These are phyloP conservation scores for Echinometra lucunter DNA, from an alignment of 53 echinoderm and acorn worm species.

Conservation along the genomic window DNA sequence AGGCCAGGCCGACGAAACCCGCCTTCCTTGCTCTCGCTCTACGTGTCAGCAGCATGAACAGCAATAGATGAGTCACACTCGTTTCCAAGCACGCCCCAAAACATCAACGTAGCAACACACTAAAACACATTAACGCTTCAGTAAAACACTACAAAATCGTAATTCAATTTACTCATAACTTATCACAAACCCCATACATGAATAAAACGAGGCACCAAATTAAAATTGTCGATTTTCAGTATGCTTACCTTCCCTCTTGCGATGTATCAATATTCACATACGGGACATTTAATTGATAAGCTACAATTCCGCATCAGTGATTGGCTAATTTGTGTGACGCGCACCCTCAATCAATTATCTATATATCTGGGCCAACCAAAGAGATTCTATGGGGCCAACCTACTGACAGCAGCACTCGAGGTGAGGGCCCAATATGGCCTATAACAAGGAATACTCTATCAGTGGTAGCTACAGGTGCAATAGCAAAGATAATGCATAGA, in stretches of 20 bases:
- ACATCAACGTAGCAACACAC: slow-evolving; percentile 40
- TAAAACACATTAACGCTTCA: not conserved
- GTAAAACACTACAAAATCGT: not conserved
- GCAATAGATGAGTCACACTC: slow-evolving; percentile 14
- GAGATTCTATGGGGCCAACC: too few species aligned
- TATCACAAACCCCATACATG: not conserved
- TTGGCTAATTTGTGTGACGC: slow-evolving; percentile 65
- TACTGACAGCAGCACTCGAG: too few species aligned
- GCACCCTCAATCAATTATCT: slow-evolving; percentile 40
- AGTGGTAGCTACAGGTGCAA: too few species aligned
- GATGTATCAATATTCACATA: slow-evolving; percentile 6
- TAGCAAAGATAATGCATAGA: too few species aligned
- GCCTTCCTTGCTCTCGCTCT: not conserved
- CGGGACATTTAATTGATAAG: slow-evolving; percentile 4
- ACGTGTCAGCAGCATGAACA: not conserved
- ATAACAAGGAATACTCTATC: too few species aligned
- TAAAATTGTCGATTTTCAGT: not conserved
- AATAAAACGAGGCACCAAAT: not conserved
- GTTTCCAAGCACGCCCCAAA: slow-evolving; percentile 42
- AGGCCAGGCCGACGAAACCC: not conserved
- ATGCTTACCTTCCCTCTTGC: not conserved
- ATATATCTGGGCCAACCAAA: too few species aligned
- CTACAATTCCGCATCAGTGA: not conserved
- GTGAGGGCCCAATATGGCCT: too few species aligned
- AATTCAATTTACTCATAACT: not conserved